Evolutionary conservation across 2,888 invertebrate genomes (phyloP), one percentile per base, ranked within the genome.

Genomic region (Boloria euphrosyne): DNA sequence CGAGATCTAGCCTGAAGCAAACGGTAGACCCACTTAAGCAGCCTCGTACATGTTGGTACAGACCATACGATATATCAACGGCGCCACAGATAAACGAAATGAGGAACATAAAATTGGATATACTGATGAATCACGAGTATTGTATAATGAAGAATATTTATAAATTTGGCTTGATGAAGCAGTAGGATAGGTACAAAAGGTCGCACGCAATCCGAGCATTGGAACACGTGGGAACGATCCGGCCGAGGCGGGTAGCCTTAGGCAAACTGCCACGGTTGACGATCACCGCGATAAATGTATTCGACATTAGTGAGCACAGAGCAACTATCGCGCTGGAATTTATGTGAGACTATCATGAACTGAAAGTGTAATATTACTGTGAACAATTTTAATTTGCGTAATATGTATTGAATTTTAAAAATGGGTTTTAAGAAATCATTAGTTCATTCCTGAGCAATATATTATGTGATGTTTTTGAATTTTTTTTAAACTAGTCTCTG

Each of bases 171-270:
- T 67, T 66, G 74, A 75, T 78, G 80, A 80, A 79, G 78, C 79
- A 59, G 66, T 78, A 79, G 77, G 78, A 79, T 81, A 83, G 79
- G 83, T 83, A 77, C 80, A 82, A 80, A 83, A 86, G 89, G 88
- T 89, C 87, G 83, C 92, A 92, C 90, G 92, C 91, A 89, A 92
- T 90, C 84, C 84, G 81, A 88, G 87, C 90, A 91, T 91, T 92
- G 77, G 86, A 80, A 85, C 92, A 92, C 90, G 92, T 91, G 92
- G 92, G 92, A 92, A 92, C 83, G 84, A 82, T 77, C 75, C 73
- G 77, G 79, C 77, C 77, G 75, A 86, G 90, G 89, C 89, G 87
- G 89, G 79, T 82, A 74, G 88, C 90, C 86, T 75, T 77, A 74
- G 90, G 90, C 90, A 76, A 82, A 78, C 80, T 80, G 84, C 85